A percentile compares a stretch with the other conserved stretches of the same genome.
Evolutionary conservation across 2,888 invertebrate species (phyloP).

Genomic region (Leistus spinibarbis): DNA sequence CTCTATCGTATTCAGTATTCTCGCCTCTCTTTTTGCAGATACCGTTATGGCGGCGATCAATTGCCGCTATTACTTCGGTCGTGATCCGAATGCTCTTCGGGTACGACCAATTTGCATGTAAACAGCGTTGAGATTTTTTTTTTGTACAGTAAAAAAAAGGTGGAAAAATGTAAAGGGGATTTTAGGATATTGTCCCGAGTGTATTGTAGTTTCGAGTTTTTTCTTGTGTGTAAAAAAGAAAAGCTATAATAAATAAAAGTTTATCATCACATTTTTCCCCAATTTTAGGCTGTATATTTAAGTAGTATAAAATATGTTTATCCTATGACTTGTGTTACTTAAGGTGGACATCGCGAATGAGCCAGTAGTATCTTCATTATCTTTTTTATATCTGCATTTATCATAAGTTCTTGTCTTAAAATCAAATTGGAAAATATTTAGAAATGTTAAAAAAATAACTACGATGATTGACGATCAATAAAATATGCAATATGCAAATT

Average conservation of each 20-base stretch:
- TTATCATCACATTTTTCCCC: neutral
- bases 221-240: neutral
- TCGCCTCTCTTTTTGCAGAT: neutral
- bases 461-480: too few relatives aligned
- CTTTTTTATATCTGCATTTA: too few relatives aligned
- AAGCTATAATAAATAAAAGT: too few relatives aligned
- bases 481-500: too few relatives aligned
- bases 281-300: neutral
- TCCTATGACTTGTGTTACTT: too few relatives aligned
- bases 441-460: too few relatives aligned
- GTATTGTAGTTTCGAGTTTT: neutral
- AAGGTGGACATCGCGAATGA: too few relatives aligned
- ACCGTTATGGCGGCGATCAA: neutral
- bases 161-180: neutral
- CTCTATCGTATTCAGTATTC: neutral
- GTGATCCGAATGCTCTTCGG: conserved; percentile 7
- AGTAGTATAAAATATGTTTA: too few relatives aligned
- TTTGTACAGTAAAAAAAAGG: conserved; percentile 17
- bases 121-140: conserved; percentile 23
- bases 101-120: conserved; percentile 26
- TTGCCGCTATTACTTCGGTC: conserved; percentile 14
- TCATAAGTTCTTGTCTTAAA: too few relatives aligned
- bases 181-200: neutral
- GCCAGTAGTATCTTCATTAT: too few relatives aligned
- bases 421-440: too few relatives aligned